Percentiles rank a stretch among this genome's conserved stretches.
Conservation (phyloP, 64 coral and sea anemone species). For the Montipora efflorescens region DNA sequence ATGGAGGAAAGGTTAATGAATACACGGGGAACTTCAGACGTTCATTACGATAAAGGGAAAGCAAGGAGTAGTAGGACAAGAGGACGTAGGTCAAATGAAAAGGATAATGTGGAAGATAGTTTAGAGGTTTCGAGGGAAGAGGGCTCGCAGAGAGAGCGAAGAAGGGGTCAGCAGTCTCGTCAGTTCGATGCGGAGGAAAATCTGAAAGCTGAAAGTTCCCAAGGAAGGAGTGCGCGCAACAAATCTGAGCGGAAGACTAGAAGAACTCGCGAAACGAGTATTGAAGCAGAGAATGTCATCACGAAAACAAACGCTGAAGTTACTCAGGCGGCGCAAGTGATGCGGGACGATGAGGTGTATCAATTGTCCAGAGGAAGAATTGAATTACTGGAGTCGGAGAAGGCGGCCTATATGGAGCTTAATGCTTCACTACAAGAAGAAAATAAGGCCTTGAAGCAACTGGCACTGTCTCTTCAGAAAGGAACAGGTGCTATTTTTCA, state of each 20-base stretch:
- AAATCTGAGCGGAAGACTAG: conserved; percentile 23
- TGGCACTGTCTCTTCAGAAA: conserved; percentile 78
- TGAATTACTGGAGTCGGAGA: conserved; percentile 76
- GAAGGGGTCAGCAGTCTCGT: not conserved
- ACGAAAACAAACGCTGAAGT: conserved; percentile 37
- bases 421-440: conserved; percentile 89
- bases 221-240: not conserved
- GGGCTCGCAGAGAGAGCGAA: not conserved
- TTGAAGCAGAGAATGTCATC: conserved; percentile 11
- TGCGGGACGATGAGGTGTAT: conserved; percentile 50
- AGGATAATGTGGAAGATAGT: not conserved
- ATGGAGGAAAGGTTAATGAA: not conserved
- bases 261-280: conserved; percentile 21
- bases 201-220: not conserved
- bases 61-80: not conserved
- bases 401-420: conserved; percentile 73
- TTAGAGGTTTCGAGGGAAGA: not conserved
- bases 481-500: conserved; percentile 23
- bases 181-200: not conserved
- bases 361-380: conserved; percentile 68
- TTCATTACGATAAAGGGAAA: not conserved
- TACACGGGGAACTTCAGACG: not conserved
- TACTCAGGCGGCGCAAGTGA: conserved; percentile 6
- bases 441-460: conserved; percentile 91
- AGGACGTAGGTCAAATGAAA: not conserved